Percentiles rank a stretch among this genome's conserved stretches.
phyloP scores from a whole-genome alignment of 2,113 vertebrate species.

The Octodon degus region DNA sequence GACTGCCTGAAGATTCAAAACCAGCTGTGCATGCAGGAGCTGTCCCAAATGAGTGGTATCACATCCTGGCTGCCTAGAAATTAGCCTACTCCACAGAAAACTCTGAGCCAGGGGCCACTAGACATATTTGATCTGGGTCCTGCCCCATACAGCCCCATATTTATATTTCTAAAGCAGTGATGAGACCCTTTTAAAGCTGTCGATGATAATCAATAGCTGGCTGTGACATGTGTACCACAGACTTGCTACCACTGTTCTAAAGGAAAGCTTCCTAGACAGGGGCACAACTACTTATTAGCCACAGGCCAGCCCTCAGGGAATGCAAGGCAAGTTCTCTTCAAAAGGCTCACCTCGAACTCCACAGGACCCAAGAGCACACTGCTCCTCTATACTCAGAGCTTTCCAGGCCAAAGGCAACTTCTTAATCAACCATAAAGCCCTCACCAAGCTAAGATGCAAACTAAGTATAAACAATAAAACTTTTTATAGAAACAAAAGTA shows the following conservation, averaged over 20 bases:
- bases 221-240: not conserved
- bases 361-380: too few relatives aligned
- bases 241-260: not conserved
- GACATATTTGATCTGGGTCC: not conserved
- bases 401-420: not conserved
- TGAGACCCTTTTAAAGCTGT: not conserved
- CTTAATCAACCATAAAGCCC: not conserved
- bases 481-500: not conserved
- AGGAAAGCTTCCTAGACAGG: not conserved
- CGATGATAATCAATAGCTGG: not conserved
- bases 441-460: not conserved
- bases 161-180: not conserved
- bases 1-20: not conserved
- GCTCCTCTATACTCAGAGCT: not conserved
- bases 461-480: not conserved
- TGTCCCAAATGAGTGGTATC: not conserved
- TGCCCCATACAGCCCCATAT: not conserved
- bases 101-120: not conserved
- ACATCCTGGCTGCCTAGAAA: not conserved
- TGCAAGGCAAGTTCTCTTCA: not conserved
- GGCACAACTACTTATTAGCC: not conserved
- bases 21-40: not conserved
- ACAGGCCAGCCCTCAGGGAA: not conserved
- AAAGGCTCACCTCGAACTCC: not conserved
- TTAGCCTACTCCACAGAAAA: not conserved